Evolutionary conservation across 2,113 vertebrate species (phyloP), one percentile per base, ranked within the genome.

Genomic region (Megaleporinus macrocephalus): DNA sequence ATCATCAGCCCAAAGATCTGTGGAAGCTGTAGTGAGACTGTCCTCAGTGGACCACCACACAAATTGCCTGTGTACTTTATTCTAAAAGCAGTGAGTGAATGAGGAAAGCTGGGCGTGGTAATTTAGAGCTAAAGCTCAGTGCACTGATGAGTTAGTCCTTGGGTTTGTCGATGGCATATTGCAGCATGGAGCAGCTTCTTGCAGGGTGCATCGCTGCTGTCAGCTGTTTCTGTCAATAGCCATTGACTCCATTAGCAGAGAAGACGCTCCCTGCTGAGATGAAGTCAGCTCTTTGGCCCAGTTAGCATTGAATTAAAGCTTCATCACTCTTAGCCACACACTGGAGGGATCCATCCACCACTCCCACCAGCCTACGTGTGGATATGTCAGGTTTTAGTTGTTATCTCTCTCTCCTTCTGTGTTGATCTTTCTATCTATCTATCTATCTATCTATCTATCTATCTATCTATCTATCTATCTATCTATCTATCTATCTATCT

Each of bases 151-250:
- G 82, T 13, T 78, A 70, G 79, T 86, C 63, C 6, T 27, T 57
- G 75, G 85, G n/a, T 57, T 74, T 29, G 82, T 84, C 73, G 74
- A 79, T 85, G 75, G 51, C 30, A 81, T 82, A 82, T 82, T 87
- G 81, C 12, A 27, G 41, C 74, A 47, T 71, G 80, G 74, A 89
- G 82, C 84, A 78, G 69, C 72, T 83, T 69, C 62, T 49, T 70
- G 33, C 65, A 59, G 80, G 12, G 33, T 70, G 63, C 73, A 83
- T 73, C 57, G 84, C 78, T 85, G 66, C 87, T 83, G 81, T 87
- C 83, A 87, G 79, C 70, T 80, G 74, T 82, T 87, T 79, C 73
- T 63, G 65, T 82, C 82, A 69, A 80, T 82, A 61, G 65, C 53
- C 65, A 84, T 63, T 27, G 62, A 82, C 73, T 88, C 66, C 75